phyloP scores from a whole-genome alignment of 2,888 invertebrate genomes.

The Zaprionus bogoriensis region DNA sequence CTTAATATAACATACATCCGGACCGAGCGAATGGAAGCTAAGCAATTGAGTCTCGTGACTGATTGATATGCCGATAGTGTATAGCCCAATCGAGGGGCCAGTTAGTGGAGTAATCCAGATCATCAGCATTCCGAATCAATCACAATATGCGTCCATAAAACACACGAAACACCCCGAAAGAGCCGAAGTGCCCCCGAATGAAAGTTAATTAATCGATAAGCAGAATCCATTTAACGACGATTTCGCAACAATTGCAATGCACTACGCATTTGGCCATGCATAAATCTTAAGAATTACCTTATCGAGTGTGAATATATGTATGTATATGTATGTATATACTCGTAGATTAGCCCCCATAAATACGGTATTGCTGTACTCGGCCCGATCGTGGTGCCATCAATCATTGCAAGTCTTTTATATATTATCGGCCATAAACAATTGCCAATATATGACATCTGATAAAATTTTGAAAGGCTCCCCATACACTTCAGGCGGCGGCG shows the following conservation, averaged over 20 bases:
- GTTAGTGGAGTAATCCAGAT: constrained; percentile 66
- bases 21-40: background rate
- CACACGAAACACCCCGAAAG: constrained; percentile 22
- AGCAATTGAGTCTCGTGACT: constrained; percentile 38
- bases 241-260: background rate
- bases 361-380: constrained; percentile 17
- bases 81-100: constrained; percentile 51
- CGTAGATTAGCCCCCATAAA: constrained; percentile 38
- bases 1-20: constrained; percentile 30
- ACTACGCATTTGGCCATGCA: background rate
- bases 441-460: constrained; percentile 64
- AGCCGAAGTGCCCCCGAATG: constrained; percentile 25
- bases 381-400: constrained; percentile 43
- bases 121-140: constrained; percentile 66
- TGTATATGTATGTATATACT: background rate
- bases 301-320: background rate
- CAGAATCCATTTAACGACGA: background rate
- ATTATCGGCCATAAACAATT: constrained; percentile 59
- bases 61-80: constrained; percentile 68
- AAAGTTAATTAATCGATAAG: constrained; percentile 58
- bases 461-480: constrained; percentile 42
- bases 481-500: constrained; percentile 24
- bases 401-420: constrained; percentile 61
- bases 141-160: constrained; percentile 57
- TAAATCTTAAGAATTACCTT: background rate